Conservation (phyloP, 30 jellyfish, hydroid and myxozoan species). For the Hydractinia symbiolongicarpus region DNA sequence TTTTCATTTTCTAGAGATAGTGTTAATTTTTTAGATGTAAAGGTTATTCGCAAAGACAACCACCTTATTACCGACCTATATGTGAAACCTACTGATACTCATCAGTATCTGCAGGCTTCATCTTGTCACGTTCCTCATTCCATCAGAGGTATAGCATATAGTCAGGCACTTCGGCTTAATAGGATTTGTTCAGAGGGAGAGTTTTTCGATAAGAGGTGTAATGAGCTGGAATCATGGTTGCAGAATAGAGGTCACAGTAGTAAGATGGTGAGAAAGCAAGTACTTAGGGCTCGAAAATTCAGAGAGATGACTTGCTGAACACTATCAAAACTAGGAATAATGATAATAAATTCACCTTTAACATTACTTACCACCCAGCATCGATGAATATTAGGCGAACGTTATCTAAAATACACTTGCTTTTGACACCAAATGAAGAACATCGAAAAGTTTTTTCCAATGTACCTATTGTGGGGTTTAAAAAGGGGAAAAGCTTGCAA, state of each 20-base stretch:
- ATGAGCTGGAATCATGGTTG: neutral
- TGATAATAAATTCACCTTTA: neutral
- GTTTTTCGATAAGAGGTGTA: neutral
- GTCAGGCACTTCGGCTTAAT: neutral
- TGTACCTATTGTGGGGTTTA: neutral
- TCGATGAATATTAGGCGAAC: neutral
- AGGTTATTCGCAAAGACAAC: neutral
- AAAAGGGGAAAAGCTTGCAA: neutral
- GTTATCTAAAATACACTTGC: neutral
- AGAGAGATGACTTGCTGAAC: neutral
- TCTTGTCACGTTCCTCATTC: slow-evolving; percentile 1
- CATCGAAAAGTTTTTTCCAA: neutral
- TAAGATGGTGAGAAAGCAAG: neutral
- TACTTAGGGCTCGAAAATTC: slow-evolving; percentile 1
- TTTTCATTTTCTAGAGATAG: neutral
- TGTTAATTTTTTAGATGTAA: neutral
- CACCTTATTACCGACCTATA: neutral
- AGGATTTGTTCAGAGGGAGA: slow-evolving; percentile 1
- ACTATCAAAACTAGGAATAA: neutral
- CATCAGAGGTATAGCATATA: neutral
- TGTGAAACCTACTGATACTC: slow-evolving; percentile 8
- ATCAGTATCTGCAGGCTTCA: slow-evolving; percentile 7
- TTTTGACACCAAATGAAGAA: neutral
- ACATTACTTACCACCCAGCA: neutral
- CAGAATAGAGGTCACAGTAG: neutral